Evolutionary conservation across 2,797 vertebrate species (phyloP).

Genomic region (Halcyon smyrnensis): DNA sequence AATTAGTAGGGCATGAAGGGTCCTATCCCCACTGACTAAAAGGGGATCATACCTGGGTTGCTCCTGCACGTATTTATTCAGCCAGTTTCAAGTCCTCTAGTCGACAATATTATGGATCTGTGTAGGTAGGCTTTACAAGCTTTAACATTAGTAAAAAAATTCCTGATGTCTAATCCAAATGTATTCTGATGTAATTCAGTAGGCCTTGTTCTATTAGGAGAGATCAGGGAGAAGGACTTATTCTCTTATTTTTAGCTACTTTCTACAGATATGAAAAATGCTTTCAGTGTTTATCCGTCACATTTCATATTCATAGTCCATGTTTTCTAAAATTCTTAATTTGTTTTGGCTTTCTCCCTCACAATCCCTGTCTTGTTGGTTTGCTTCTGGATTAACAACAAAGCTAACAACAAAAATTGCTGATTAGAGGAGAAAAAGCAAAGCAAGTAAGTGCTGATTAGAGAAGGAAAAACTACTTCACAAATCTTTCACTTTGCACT

Average conservation of each 20-base stretch:
- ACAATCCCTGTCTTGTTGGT: background rate
- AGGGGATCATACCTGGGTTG: background rate
- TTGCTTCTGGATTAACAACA: background rate
- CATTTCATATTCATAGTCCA: background rate
- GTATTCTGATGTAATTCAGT: background rate
- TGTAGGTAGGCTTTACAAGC: background rate
- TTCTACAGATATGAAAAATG: background rate
- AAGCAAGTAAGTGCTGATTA: background rate
- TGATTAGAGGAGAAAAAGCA: background rate
- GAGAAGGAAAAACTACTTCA: background rate
- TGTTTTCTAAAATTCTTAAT: background rate
- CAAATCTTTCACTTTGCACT: background rate
- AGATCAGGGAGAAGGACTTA: background rate
- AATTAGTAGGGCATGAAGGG: background rate
- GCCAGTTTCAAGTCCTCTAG: background rate
- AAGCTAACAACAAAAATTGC: background rate
- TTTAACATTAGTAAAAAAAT: constrained; percentile 13
- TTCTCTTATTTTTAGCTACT: background rate
- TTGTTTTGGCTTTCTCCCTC: background rate
- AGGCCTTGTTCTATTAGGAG: background rate
- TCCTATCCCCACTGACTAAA: background rate
- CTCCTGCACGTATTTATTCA: background rate
- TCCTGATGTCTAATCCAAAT: background rate
- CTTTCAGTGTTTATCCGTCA: background rate
- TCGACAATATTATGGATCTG: background rate